Evolutionary conservation across 2,797 vertebrate genomes (phyloP).

Genomic region (Sebastolobus altivelis): DNA sequence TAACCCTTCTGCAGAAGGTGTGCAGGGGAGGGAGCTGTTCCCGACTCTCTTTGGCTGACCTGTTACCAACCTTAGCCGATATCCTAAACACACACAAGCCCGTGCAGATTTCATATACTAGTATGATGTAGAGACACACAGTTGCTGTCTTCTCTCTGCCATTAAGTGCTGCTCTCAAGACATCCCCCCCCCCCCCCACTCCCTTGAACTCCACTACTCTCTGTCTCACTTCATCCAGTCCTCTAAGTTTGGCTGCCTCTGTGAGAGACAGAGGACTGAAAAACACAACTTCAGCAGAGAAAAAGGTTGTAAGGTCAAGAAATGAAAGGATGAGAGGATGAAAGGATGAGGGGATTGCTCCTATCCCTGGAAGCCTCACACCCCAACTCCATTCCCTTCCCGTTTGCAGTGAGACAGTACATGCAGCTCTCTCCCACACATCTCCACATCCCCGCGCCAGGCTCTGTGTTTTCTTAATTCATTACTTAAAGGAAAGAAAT

Average conservation of each 20-base stretch:
- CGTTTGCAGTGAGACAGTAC: conserved; percentile 79
- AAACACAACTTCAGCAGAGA: conserved; percentile 62
- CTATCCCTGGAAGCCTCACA: conserved; percentile 41
- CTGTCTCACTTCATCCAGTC: conserved; percentile 56
- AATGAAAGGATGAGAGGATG: conserved; percentile 64
- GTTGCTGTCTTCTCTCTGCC: conserved; percentile 38
- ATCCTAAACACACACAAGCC: conserved; percentile 1
- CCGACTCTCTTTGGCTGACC: conserved; percentile 84
- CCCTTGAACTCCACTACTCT: conserved; percentile 48
- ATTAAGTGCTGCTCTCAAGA: conserved; percentile 41
- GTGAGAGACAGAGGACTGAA: conserved; percentile 43
- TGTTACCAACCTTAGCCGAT: conserved; percentile 77
- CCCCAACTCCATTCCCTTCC: conserved; percentile 61
- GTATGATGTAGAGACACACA: neutral
- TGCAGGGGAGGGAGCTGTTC: conserved; percentile 77
- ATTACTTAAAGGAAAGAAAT: conserved; percentile 85
- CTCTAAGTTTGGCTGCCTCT: conserved; percentile 65
- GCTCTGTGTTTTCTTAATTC: conserved; percentile 86
- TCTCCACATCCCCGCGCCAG: conserved; percentile 81
- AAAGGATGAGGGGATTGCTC: conserved; percentile 57
- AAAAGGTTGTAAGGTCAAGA: conserved; percentile 40
- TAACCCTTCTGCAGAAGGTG: conserved; percentile 94
- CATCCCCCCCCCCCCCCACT: conserved; percentile 14
- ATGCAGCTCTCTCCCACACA: conserved; percentile 92
- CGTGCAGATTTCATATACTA: conserved; percentile 27